These are phyloP conservation scores for Myathropa florea DNA, from an alignment of 2,888 invertebrate species.

Conservation along the genomic window DNA sequence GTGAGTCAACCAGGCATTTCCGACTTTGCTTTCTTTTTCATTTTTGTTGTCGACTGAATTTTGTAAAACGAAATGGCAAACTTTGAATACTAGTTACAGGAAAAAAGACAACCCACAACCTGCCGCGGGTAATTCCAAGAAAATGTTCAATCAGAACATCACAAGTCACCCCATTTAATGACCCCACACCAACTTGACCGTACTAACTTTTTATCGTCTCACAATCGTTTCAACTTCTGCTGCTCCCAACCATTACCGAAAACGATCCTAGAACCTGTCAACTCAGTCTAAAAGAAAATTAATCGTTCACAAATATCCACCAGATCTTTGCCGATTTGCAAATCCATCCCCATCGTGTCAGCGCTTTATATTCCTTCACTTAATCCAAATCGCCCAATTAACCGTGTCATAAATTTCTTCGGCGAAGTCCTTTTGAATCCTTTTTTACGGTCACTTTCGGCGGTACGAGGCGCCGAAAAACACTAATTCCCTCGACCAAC, in stretches of 20 bases:
- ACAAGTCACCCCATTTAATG: background rate
- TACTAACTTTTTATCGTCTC: background rate
- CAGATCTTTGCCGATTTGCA: background rate
- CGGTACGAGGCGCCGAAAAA: background rate
- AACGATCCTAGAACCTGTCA: background rate
- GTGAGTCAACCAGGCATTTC: no score
- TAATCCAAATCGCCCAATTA: constrained; percentile 51
- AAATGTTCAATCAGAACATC: no score
- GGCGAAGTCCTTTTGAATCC: constrained; percentile 22
- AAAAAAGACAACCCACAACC: no score
- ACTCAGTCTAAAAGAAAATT: background rate
- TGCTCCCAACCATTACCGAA: background rate
- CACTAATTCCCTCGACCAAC: background rate
- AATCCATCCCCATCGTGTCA: constrained; percentile 5
- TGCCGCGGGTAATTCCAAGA: no score
- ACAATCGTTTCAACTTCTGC: background rate
- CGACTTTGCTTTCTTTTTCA: no score
- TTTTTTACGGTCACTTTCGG: constrained; percentile 18
- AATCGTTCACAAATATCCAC: background rate
- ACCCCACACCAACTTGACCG: background rate
- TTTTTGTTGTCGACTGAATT: no score
- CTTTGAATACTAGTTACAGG: no score
- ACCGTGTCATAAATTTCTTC: constrained; percentile 40
- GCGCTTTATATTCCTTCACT: background rate
- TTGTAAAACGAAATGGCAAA: no score